Evolutionary conservation across 2,888 invertebrate species (phyloP).

Genomic region (Melanophora roralis): DNA sequence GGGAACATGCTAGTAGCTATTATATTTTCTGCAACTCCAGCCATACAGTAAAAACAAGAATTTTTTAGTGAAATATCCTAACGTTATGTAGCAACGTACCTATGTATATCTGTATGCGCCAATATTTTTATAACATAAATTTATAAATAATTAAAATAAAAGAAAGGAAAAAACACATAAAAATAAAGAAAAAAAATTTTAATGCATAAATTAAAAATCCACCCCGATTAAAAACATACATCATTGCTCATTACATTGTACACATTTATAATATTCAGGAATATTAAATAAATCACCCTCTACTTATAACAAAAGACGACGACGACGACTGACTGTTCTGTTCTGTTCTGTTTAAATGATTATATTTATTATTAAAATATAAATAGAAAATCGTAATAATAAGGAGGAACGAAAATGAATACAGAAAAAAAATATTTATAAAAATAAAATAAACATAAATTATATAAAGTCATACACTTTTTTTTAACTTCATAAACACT

Average conservation of each 20-base stretch:
- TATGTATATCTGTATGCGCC: background rate
- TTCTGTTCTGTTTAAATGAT: slow-evolving; percentile 51
- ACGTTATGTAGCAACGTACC: background rate
- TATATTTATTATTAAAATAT: slow-evolving; percentile 60
- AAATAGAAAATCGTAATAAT: slow-evolving; percentile 56
- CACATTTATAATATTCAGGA: background rate
- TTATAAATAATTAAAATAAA: slow-evolving; percentile 59
- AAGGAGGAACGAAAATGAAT: slow-evolving; percentile 12
- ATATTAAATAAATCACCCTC: slow-evolving; percentile 53
- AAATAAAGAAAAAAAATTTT: slow-evolving; percentile 27
- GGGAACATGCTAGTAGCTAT: too few species aligned
- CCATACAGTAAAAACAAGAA: too few species aligned
- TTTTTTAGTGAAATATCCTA: too few species aligned
- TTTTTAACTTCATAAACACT: background rate
- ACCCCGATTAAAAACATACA: slow-evolving; percentile 47
- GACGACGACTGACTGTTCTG: slow-evolving; percentile 23
- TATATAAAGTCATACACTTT: slow-evolving; percentile 41
- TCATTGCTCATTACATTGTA: background rate
- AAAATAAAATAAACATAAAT: slow-evolving; percentile 47
- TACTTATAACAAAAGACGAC: slow-evolving; percentile 27
- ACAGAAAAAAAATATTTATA: background rate
- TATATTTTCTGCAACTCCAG: too few species aligned
- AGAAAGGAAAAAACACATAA: slow-evolving; percentile 5
- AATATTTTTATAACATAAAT: slow-evolving; percentile 52
- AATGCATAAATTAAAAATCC: slow-evolving; percentile 59